phyloP scores from a whole-genome alignment of 1,140 invertebrate genomes.

The Ostrea edulis region DNA sequence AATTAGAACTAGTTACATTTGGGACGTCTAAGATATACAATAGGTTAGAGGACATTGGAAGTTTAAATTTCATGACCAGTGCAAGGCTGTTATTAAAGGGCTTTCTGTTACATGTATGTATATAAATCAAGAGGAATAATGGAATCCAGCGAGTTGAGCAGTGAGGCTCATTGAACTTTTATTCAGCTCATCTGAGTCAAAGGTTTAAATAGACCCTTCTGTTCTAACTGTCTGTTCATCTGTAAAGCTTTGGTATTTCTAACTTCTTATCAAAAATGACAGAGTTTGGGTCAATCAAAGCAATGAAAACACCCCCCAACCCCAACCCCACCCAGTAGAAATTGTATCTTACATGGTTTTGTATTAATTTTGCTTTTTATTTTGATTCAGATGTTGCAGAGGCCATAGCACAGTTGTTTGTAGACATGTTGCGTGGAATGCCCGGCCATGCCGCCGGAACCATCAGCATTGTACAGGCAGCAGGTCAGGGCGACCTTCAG shows the following conservation, averaged over 20 bases:
- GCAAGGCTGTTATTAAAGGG: too few species aligned
- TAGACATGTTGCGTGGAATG: conserved; percentile 50
- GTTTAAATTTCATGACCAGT: too few species aligned
- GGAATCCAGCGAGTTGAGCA: too few species aligned
- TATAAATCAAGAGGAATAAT: too few species aligned
- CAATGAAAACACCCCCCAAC: neutral
- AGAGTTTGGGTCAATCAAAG: neutral
- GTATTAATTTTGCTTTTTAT: neutral
- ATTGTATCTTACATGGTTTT: neutral
- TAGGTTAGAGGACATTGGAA: too few species aligned
- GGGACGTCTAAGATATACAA: too few species aligned
- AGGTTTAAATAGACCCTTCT: neutral
- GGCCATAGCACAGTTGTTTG: conserved; percentile 55
- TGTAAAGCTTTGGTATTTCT: neutral
- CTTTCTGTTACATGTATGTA: too few species aligned
- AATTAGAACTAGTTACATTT: too few species aligned
- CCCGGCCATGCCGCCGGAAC: conserved; percentile 15
- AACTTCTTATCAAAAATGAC: neutral
- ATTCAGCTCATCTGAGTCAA: neutral
- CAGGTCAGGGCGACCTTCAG: conserved; percentile 48
- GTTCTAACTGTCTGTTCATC: neutral
- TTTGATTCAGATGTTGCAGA: conserved; percentile 50
- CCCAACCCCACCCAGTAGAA: too few species aligned
- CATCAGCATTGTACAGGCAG: conserved; percentile 48
- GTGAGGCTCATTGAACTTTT: neutral